Evolutionary conservation across 2,888 invertebrate species (phyloP).

Genomic region (Bimastos eiseni): DNA sequence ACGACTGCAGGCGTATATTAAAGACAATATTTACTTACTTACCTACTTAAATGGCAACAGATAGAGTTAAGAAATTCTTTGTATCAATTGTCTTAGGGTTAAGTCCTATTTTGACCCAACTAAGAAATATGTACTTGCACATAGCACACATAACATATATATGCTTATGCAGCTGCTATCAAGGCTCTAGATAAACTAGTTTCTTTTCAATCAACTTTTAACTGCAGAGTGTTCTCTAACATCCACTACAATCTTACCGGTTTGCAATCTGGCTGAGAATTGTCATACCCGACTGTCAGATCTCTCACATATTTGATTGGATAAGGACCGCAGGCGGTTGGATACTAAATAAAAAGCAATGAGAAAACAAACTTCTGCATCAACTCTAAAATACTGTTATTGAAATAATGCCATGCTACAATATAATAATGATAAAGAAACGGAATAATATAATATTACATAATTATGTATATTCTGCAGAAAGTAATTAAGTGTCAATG

Average conservation of each 20-base stretch:
- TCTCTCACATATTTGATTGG: slow-evolving; percentile 77
- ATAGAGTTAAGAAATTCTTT: too few relatives aligned
- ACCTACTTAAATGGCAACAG: too few relatives aligned
- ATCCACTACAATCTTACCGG: slow-evolving; percentile 66
- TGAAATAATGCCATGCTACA: not conserved
- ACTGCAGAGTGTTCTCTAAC: not conserved
- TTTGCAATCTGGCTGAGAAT: slow-evolving; percentile 71
- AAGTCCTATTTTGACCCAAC: too few relatives aligned
- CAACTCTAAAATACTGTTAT: not conserved
- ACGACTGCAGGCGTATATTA: too few relatives aligned
- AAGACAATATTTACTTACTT: too few relatives aligned
- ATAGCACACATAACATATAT: not conserved
- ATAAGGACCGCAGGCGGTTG: slow-evolving; percentile 62
- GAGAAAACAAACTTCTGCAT: not conserved
- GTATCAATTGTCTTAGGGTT: too few relatives aligned
- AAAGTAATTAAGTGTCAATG: too few relatives aligned
- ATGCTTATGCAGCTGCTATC: not conserved
- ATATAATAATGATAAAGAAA: not conserved
- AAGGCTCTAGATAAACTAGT: not conserved
- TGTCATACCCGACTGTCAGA: slow-evolving; percentile 84
- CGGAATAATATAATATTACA: too few relatives aligned
- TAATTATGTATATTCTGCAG: too few relatives aligned
- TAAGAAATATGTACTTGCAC: not conserved
- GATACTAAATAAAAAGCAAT: slow-evolving; percentile 60
- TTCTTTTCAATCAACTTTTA: not conserved